Evolutionary conservation across 1,140 invertebrate genomes (phyloP).

Genomic region (Helicoverpa armigera): DNA sequence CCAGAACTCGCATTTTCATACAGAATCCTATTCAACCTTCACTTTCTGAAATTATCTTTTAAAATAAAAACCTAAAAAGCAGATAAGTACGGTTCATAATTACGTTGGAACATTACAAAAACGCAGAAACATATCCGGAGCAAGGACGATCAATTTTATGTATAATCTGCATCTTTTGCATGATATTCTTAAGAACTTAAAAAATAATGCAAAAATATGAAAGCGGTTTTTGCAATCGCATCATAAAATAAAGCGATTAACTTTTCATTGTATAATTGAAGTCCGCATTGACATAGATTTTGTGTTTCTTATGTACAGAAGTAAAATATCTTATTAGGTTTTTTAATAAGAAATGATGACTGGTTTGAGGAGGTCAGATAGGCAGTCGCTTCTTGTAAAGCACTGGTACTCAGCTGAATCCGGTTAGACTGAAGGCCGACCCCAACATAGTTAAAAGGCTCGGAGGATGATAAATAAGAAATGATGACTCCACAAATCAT

Average conservation of each 20-base stretch:
- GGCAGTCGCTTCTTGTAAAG: no score
- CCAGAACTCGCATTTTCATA: not conserved
- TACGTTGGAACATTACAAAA: slow-evolving; percentile 27
- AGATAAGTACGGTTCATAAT: slow-evolving; percentile 2
- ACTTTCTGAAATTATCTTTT: slow-evolving; percentile 14
- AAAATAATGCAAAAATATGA: slow-evolving; percentile 8
- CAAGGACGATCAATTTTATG: slow-evolving; percentile 35
- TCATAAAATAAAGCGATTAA: slow-evolving; percentile 19
- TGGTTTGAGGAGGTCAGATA: no score
- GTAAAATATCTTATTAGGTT: not conserved
- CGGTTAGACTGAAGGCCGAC: no score
- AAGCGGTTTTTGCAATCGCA: slow-evolving; percentile 17
- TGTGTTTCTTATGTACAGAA: not conserved
- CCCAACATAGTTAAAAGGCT: no score
- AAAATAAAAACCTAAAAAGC: not conserved
- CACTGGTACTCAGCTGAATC: no score
- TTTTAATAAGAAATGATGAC: not conserved
- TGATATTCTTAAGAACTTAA: slow-evolving; percentile 13
- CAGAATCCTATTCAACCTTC: not conserved
- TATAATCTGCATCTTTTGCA: slow-evolving; percentile 20
- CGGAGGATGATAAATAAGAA: no score
- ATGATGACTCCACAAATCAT: no score
- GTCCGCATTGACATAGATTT: slow-evolving; percentile 1
- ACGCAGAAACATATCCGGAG: slow-evolving; percentile 9
- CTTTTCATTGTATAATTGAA: slow-evolving; percentile 22